A percentile compares a stretch with the other conserved stretches of the same genome.
Conservation (phyloP, 1,140 invertebrate genomes). For the Aphelenchoides fujianensis region DNA sequence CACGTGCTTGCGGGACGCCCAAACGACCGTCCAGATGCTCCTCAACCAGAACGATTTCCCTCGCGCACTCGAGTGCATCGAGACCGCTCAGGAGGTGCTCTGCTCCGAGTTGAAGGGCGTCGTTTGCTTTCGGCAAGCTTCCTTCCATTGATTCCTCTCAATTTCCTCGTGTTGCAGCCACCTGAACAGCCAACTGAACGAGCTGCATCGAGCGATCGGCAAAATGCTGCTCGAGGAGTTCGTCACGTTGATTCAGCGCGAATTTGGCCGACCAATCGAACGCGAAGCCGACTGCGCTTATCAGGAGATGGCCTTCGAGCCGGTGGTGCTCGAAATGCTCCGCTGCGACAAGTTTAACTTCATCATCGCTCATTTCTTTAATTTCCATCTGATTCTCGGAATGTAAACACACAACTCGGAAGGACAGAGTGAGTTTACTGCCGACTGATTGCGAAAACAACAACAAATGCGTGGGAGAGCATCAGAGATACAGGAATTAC, state of each 20-base stretch:
- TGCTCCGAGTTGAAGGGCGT: slow-evolving; percentile 81
- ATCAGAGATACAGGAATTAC: too few species aligned
- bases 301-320: slow-evolving; percentile 38
- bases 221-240: slow-evolving; percentile 95
- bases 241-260: slow-evolving; percentile 80
- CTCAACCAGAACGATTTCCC: slow-evolving; percentile 94
- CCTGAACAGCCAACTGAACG: slow-evolving; percentile 85
- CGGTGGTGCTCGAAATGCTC: slow-evolving; percentile 62
- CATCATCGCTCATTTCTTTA: too few species aligned
- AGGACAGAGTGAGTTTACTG: too few species aligned
- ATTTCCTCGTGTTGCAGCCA: too few species aligned
- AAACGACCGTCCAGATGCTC: slow-evolving; percentile 89
- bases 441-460: too few species aligned
- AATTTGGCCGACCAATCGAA: slow-evolving; percentile 80
- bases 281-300: slow-evolving; percentile 66
- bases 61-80: slow-evolving; percentile 90
- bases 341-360: slow-evolving; percentile 61
- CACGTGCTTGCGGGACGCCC: slow-evolving; percentile 83
- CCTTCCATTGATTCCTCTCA: too few species aligned
- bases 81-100: slow-evolving; percentile 90
- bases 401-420: too few species aligned
- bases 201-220: slow-evolving; percentile 91
- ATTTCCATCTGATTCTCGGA: too few species aligned
- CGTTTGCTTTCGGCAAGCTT: too few species aligned
- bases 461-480: too few species aligned